Base-by-base conservation (phyloP, 2,797 vertebrate genomes). In the Neostethus bicornis region DNA sequence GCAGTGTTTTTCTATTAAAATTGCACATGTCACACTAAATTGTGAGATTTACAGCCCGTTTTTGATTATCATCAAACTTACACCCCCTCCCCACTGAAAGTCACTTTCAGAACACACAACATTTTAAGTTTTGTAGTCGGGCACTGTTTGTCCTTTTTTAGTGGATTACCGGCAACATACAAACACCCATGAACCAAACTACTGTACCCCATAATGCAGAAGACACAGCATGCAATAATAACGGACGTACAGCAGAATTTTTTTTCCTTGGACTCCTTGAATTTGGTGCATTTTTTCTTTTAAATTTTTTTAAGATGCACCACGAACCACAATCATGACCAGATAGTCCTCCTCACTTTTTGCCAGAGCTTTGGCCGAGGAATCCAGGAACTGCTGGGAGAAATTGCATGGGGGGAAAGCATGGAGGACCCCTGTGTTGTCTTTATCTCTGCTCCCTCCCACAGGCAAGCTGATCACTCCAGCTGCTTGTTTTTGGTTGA, bases 401-500 rank as follows among this genome's bases (percentile, higher is more conserved):
- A 99, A 99, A 91, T 98, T 96, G 85, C 97, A 99, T 68, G 97
- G 97, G 11, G 97, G 97, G 70, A 99, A 99, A 82, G 97, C 97
- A 80, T 99, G 97, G 89, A 99, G 95, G 50, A 99, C 96, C 77
- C 97, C 97, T 19, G 94, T 92, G 92, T 95, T 95, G 93, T 99
- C 97, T 91, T 98, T 99, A 94, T 99, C 97, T 90, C 97, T 93
- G 89, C 94, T 95, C 54, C 96, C 96, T 75, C 97, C 96, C 21
- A 99, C 95, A 7, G 97, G 97, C 68, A 99, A 93, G 90, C 97
- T 98, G 92, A 99, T 99, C 85, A 99, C 97, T 62, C 97, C 97
- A 23, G 97, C 97, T 19, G 97, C 97, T 90, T 99, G 97, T 91
- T 99, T 99, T 95, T 99, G 97, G 93, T 98, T 99, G 93, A 99